These are phyloP conservation scores for Hyles lineata DNA, from an alignment of 2,888 invertebrate species.

Conservation along the genomic window DNA sequence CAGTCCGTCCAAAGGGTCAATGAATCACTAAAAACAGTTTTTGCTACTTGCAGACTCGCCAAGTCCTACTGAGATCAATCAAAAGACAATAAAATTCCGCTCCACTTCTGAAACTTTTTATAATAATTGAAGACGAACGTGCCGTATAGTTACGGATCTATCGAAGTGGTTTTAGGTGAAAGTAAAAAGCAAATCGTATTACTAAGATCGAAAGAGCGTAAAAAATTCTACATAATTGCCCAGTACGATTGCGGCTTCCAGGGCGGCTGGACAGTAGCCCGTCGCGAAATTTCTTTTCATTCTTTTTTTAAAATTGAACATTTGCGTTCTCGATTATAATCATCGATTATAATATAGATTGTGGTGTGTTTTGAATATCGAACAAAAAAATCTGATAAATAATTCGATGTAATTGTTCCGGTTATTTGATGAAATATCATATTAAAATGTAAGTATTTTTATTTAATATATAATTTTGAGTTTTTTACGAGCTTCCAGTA, in stretches of 20 bases:
- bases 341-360: not conserved
- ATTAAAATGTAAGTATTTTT: not conserved
- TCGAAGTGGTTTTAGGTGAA: constrained; percentile 63
- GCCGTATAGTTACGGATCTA: constrained; percentile 30
- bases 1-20: not conserved
- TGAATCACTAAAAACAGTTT: not conserved
- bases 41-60: not conserved
- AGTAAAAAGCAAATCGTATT: constrained; percentile 62
- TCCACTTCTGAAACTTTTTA: constrained; percentile 7
- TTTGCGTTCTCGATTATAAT: not conserved
- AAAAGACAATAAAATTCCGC: not conserved
- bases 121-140: constrained; percentile 26
- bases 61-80: constrained; percentile 10
- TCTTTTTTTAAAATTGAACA: not conserved
- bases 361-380: not conserved
- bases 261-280: constrained; percentile 42
- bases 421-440: constrained; percentile 2
- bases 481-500: too few relatives aligned
- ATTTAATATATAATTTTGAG: too few relatives aligned
- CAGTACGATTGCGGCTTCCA: constrained; percentile 35
- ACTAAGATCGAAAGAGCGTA: constrained; percentile 59
- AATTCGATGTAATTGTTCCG: not conserved
- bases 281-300: constrained; percentile 3
- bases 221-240: constrained; percentile 40
- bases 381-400: not conserved